Evolutionary conservation across 2,888 invertebrate species (phyloP), one percentile per base, ranked within the genome.

Genomic region (Gibbula magus): DNA sequence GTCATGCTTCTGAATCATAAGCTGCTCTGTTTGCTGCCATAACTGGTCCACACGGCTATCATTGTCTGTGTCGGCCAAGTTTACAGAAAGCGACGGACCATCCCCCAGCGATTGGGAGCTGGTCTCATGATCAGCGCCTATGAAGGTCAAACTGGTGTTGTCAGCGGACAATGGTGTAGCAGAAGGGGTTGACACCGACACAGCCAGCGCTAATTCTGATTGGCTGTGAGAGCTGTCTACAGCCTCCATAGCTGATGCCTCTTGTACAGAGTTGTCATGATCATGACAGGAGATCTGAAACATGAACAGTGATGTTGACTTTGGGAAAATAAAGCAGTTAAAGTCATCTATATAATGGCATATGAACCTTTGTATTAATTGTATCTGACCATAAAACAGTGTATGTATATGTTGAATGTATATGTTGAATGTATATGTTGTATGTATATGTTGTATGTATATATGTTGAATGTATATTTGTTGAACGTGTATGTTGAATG

Each of bases 231-330:
- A 25, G 29, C 22, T 52, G 54, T 22, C 51, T 8, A 4, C 22
- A 22, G 35, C 61, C 76, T 67, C 54, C 67, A 45, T 81, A 45
- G 77, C 80, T 51, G 78, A 79, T n/a, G 75, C 84, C 61, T 82
- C 83, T 73, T 70, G 67, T 54, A 79, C 66, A 77, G 82, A 84
- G 79, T 84, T 83, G 84, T 39, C 39, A 39, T 45, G 77, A 51
- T 88, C 88, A 89, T 83, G 89, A 89, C 83, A 89, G 86, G 84
- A 87, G 85, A 84, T 89, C 89, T 89, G 85, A 73, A 87, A 70
- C 56, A 25, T 8, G n/a, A 56, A 86, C 45, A 45, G 5, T 45
- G 10, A 45, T 10, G 45, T 10, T n/a, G n/a, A n/a, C n/a, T n/a
- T 10, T 45, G 45, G 13, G 45, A 45, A 45, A 45, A 35, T 7